phyloP scores from a whole-genome alignment of 2,888 invertebrate species.

The Lithosia quadra region DNA sequence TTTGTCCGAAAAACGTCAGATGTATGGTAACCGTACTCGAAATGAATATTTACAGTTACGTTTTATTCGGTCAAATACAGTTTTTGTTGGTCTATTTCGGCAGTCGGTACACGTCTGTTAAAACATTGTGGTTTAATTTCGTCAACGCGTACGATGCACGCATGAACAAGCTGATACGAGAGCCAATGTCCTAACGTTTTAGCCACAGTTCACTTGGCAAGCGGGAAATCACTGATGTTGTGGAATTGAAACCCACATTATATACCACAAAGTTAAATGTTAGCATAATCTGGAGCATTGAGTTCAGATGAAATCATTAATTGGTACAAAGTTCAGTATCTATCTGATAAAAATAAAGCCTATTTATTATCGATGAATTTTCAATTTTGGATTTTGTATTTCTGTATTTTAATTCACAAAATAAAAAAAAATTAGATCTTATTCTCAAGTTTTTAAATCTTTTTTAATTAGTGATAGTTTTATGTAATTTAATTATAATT shows the following conservation, averaged over 20 bases:
- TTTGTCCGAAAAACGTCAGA: neutral
- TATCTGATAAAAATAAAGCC: neutral
- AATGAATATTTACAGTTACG: conserved; percentile 37
- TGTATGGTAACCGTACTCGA: conserved; percentile 14
- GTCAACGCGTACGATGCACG: neutral
- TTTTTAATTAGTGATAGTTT: too few species aligned
- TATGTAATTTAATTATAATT: too few species aligned
- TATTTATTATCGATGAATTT: too few species aligned
- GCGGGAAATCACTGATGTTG: neutral
- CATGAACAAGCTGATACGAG: neutral
- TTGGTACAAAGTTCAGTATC: neutral
- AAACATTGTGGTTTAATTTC: conserved; percentile 18
- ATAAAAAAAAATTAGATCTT: too few species aligned
- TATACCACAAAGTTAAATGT: neutral
- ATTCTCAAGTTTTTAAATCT: too few species aligned
- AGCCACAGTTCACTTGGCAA: neutral
- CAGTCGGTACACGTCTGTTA: conserved; percentile 6
- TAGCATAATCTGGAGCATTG: neutral
- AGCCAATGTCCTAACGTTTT: neutral
- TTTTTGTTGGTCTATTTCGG: conserved; percentile 24
- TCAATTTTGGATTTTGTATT: too few species aligned
- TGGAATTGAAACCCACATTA: neutral
- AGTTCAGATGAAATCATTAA: neutral
- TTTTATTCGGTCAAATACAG: conserved; percentile 34
- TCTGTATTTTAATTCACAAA: too few species aligned